Conservation (phyloP, 1,140 invertebrate genomes). For the Lerema accius region DNA sequence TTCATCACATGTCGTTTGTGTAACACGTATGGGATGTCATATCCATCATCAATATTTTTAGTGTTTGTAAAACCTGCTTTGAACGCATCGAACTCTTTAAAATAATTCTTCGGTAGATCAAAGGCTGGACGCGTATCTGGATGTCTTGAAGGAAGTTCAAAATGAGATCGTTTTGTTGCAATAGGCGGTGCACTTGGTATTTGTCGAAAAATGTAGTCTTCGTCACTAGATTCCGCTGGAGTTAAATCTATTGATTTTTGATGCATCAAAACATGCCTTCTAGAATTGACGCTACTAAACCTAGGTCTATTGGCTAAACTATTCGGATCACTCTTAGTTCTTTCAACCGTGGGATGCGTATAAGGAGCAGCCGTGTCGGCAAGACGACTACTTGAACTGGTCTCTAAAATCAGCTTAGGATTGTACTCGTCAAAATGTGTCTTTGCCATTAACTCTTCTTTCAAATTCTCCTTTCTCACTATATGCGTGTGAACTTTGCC, state of each 20-base stretch:
- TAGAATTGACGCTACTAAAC: conserved; percentile 86
- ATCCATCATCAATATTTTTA: conserved; percentile 80
- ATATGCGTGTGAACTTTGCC: conserved; percentile 82
- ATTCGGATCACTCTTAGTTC: conserved; percentile 93
- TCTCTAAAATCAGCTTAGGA: conserved; percentile 81
- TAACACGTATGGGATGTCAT: conserved; percentile 91
- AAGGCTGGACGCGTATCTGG: conserved; percentile 81
- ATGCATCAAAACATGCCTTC: conserved; percentile 91
- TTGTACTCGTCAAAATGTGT: conserved; percentile 86
- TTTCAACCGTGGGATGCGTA: conserved; percentile 88
- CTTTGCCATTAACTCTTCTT: conserved; percentile 85
- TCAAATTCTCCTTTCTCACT: conserved; percentile 82
- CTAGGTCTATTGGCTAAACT: conserved; percentile 87
- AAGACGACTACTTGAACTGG: conserved; percentile 78
- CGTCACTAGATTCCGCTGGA: conserved; percentile 91
- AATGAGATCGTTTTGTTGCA: conserved; percentile 86
- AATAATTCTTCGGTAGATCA: conserved; percentile 84
- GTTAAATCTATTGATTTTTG: conserved; percentile 93
- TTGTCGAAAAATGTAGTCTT: conserved; percentile 89
- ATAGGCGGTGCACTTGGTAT: conserved; percentile 88
- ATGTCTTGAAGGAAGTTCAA: conserved; percentile 84
- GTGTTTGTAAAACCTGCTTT: conserved; percentile 76
- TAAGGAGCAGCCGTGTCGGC: conserved; percentile 79
- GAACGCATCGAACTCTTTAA: conserved; percentile 83
- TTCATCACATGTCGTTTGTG: conserved; percentile 93